These are phyloP conservation scores for Drosophila arizonae DNA, from an alignment of 1,140 invertebrate genomes.

Conservation along the genomic window DNA sequence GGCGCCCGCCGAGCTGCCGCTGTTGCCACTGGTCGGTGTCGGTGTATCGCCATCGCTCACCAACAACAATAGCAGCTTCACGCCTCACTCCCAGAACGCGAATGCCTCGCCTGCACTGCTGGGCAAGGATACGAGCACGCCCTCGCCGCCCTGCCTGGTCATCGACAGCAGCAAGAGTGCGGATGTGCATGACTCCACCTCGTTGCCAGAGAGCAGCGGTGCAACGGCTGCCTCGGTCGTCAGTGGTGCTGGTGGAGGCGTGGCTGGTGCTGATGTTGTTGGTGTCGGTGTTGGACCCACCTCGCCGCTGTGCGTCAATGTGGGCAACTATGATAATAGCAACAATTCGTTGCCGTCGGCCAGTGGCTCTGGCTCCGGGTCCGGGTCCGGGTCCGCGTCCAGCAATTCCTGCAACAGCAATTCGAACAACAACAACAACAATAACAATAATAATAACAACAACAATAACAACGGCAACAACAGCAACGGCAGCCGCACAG, in stretches of 20 bases:
- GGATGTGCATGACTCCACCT: conserved; percentile 76
- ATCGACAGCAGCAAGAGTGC: conserved; percentile 77
- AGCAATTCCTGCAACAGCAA: conserved; percentile 66
- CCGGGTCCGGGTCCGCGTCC: conserved; percentile 60
- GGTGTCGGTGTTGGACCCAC: conserved; percentile 42
- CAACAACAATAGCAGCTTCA: conserved; percentile 64
- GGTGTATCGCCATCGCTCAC: conserved; percentile 48
- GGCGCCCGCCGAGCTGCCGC: conserved; percentile 29
- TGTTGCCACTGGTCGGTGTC: conserved; percentile 42
- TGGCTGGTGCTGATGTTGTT: conserved; percentile 9
- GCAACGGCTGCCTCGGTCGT: conserved; percentile 1
- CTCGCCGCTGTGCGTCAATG: conserved; percentile 64
- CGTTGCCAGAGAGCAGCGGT: conserved; percentile 59
- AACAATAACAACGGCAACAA: conserved; percentile 54
- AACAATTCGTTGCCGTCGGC: conserved; percentile 71
- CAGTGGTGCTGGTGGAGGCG: neutral
- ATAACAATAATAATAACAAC: conserved; percentile 19
- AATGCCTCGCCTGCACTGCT: conserved; percentile 67
- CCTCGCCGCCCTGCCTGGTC: conserved; percentile 73
- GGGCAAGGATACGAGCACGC: conserved; percentile 71
- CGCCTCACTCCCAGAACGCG: conserved; percentile 70
- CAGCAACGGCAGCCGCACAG: conserved; percentile 47
- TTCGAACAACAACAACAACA: conserved; percentile 53
- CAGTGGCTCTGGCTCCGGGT: conserved; percentile 54
- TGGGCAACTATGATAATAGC: conserved; percentile 74